Evolutionary conservation across 2,113 vertebrate genomes (phyloP), one percentile per base, ranked within the genome.

Genomic region (Rissa tridactyla): DNA sequence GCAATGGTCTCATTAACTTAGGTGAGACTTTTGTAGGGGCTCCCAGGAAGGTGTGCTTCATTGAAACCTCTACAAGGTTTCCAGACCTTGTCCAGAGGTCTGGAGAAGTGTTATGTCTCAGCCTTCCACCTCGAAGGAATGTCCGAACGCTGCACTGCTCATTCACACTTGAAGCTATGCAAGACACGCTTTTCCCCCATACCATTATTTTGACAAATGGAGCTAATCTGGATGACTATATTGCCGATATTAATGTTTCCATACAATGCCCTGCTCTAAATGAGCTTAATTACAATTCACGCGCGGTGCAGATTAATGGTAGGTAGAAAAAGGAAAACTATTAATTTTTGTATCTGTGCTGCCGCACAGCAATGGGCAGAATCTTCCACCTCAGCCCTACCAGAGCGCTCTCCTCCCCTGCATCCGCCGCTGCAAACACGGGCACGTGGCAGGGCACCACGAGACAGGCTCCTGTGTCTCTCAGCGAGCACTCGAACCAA

Each of bases 221-320:
- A 68, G 51, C 69, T 84, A 17, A 68, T 58, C 36, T 34, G 23
- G 42, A 15, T 88, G 88, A 54, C 46, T 92, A 34, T 62, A 21
- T 73, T 92, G 82, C 93, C 87, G 64, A 61, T 86, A 49, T 42
- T 88, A 85, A 54, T 90, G 76, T 82, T 96, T 96, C 89, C 90
- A 90, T 68, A 68, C 64, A 62, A 44, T 20, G 40, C 61, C 51
- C 64, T 25, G 58, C 68, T 95, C 73, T 91, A 90, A 93, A 90
- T 76, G 55, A 88, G 60, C 58, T 83, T 71, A 81, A 91, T 68
- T 86, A 34, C 55, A 70, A 34, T 17, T 72, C 49, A 11, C 5
- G 17, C 38, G 19, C 1, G 0, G 42, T 49, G 32, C 72, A 83
- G 76, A 78, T 66, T 71, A 51, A 78, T 30, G 38, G 73, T 17